A percentile compares a stretch with the other conserved stretches of the same genome.
Conservation (phyloP, 2,113 vertebrate species). For the Myotis brandtii region DNA sequence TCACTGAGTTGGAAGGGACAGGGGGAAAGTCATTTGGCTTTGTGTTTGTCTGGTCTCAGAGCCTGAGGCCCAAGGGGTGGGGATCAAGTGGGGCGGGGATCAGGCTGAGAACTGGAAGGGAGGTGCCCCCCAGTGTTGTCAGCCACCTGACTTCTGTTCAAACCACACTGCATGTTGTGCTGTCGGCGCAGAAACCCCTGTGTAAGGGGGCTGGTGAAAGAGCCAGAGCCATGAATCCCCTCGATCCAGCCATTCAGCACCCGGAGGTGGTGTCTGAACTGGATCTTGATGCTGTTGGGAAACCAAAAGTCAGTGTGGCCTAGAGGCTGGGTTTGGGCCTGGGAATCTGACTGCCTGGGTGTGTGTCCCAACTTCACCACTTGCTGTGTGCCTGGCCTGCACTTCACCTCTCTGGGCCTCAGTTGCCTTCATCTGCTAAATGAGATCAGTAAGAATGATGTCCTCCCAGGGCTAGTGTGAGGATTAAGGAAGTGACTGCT, state of each 20-base stretch:
- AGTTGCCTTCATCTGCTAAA: not conserved
- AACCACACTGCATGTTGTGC: not conserved
- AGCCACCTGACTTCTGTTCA: not conserved
- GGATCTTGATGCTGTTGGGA: not conserved
- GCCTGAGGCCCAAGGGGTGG: constrained; percentile 3
- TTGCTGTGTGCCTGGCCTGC: not conserved
- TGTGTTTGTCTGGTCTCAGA: constrained; percentile 70
- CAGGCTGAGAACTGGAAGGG: not conserved
- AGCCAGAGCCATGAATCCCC: not conserved
- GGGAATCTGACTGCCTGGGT: not conserved
- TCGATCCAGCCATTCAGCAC: not conserved
- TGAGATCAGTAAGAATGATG: not conserved
- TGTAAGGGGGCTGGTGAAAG: not conserved
- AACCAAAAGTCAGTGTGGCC: not conserved
- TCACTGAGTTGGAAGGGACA: constrained; percentile 80
- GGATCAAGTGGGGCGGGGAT: not conserved
- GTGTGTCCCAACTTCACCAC: not conserved
- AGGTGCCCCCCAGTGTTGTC: not conserved
- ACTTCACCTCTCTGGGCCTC: not conserved
- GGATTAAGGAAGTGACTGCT: not conserved
- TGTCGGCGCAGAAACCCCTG: not conserved
- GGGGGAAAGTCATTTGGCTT: constrained; percentile 79
- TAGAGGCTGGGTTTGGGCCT: not conserved
- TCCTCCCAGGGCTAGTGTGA: not conserved
- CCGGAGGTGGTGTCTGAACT: not conserved